Evolutionary conservation across 1,140 invertebrate species (phyloP), one percentile per base, ranked within the genome.

Genomic region (Bombyx mandarina): DNA sequence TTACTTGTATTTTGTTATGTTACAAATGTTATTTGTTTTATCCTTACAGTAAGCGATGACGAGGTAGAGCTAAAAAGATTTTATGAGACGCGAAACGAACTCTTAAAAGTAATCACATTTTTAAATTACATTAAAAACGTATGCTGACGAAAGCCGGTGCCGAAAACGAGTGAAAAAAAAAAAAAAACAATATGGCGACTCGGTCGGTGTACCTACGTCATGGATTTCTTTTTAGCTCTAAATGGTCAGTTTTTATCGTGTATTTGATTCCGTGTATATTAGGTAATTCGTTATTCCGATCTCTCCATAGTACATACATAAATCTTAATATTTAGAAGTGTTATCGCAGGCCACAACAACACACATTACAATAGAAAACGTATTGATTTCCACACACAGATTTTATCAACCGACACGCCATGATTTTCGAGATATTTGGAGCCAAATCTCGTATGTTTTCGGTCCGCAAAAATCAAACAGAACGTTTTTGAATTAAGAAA

Each of bases 241-340:
- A 70, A 67, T 61, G 61, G 66, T 52, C 73, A 66, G 49, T 45
- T 6, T 59, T 62, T 64, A 61, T 69, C 63, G 70, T 62, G 58
- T 77, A 71, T 71, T 69, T 80, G 74, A 77, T 78, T 80, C 77
- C 75, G 82, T 82, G 72, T 81, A 81, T 85, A 83, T 81, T 84
- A 84, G 79, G 76, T 83, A 86, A 79, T 81, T 79, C 82, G 83
- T 86, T 86, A 83, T 75, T 82, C 82, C 76, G 71, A 82, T 82
- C 79, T 86, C 81, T 86, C 71, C 79, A 79, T 84, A 82, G 79
- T 35, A 35, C 26, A 35, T 35, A 35, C 26, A 35, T 35, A 77
- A 79, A 78, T 76, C 71, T 86, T 78, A 75, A 74, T 85, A 82
- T 69, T 66, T 80, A 80, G 67, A 76, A 72, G 63, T 69, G 69